Evolutionary conservation across 1,140 invertebrate genomes (phyloP), one percentile per base, ranked within the genome.

Genomic region (Monomorium pharaonis): DNA sequence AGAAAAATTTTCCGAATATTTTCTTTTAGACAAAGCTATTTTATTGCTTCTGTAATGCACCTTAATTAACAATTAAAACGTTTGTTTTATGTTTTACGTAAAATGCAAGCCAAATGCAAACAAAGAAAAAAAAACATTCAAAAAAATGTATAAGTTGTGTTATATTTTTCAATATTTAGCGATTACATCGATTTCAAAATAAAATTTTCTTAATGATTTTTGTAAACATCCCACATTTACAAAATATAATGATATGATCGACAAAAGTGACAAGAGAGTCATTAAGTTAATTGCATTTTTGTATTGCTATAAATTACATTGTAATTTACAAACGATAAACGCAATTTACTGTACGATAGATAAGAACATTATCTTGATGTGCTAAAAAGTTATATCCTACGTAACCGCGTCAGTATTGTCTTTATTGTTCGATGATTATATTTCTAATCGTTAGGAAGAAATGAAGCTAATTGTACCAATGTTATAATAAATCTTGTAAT

Each of bases 401-500:
- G 1, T 56, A 72, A 83, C 30, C 21, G 51, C 37, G 62, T 10
- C 30, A 51, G 4, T 67, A 37, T 10, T 65, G 12, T 72, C 56
- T 42, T 72, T 60, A 33, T 83, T 83, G 65, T n/a, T 58, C 63
- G 37, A 81, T 12, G 4, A 47, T 69, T 80, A 69, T 37, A 80
- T n/a, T 69, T 69, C 54, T 58, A 56, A 74, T 72, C 18, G 12
- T 72, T 58, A 47, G 12, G 1, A 21, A 67, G 18, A 58, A 65
- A 44, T 85, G 42, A 51, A 30, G 12, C 37, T 42, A 60, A 85
- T 60, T 86, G 42, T 81, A 86, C 47, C 30, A 72, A n/a, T 85
- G 42, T 83, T 18, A 72, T 42, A 87, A 85, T 87, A 85, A 87
- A 87, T 87, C 70, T 87, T 85, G 21, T 85, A 87, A 87, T 85